Percentiles rank a stretch among this genome's conserved stretches.
Conservation (phyloP, 1,140 invertebrate species). For the Luehdorfia chinensis region DNA sequence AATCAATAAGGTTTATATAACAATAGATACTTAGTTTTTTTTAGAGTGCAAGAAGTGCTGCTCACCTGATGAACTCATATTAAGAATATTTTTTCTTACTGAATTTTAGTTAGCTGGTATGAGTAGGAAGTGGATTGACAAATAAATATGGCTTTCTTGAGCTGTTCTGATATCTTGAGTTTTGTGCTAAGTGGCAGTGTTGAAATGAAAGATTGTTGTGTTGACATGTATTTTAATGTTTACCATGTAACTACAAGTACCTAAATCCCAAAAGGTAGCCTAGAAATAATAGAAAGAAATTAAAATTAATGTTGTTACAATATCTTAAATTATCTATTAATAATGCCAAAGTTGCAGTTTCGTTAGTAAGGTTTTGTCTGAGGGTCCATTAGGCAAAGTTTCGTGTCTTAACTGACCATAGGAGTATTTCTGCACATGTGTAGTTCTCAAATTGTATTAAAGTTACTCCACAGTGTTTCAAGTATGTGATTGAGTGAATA, state of each 20-base stretch:
- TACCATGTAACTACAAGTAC: slow-evolving; percentile 68
- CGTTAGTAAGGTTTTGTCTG: too few relatives aligned
- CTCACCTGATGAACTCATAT: too few relatives aligned
- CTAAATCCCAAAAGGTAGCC: slow-evolving; percentile 60
- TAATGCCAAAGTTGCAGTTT: slow-evolving; percentile 50
- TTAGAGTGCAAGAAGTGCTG: too few relatives aligned
- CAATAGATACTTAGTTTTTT: too few relatives aligned
- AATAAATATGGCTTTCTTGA: too few relatives aligned
- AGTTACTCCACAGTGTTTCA: neutral
- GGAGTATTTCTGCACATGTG: slow-evolving; percentile 27
- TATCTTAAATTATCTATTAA: slow-evolving; percentile 50
- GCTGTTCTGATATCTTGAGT: slow-evolving; percentile 4
- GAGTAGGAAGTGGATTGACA: too few relatives aligned
- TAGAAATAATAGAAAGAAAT: slow-evolving; percentile 46
- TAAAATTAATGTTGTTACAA: slow-evolving; percentile 53
- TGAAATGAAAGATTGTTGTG: slow-evolving; percentile 72
- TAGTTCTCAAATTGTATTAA: neutral
- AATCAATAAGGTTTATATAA: too few relatives aligned
- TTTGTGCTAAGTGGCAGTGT: slow-evolving; percentile 41
- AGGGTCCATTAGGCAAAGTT: neutral
- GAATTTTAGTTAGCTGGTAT: too few relatives aligned
- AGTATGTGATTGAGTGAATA: slow-evolving; percentile 12
- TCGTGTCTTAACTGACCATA: slow-evolving; percentile 25
- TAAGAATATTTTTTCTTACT: too few relatives aligned
- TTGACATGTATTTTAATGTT: slow-evolving; percentile 76